phyloP scores from a whole-genome alignment of 2,888 invertebrate species.

The Rotaria sp. region DNA sequence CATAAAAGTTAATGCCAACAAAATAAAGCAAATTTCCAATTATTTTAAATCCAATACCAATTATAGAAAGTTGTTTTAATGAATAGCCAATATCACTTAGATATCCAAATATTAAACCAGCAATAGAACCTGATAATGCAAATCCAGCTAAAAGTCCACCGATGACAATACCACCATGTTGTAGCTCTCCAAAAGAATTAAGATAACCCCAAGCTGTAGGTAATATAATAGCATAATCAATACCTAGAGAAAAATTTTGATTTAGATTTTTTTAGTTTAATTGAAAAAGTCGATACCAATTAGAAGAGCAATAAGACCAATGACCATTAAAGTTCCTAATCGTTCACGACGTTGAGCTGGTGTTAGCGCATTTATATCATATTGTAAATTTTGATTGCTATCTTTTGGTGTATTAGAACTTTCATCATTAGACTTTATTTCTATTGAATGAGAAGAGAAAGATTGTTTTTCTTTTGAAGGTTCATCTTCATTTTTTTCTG shows the following conservation, averaged over 20 bases:
- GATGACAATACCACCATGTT: constrained; percentile 45
- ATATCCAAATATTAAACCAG: constrained; percentile 13
- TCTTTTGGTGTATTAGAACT: not conserved
- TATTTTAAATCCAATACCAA: constrained; percentile 50
- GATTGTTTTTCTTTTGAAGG: too few species aligned
- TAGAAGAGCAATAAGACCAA: not conserved
- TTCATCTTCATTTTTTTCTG: too few species aligned
- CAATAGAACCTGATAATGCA: not conserved
- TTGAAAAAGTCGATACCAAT: not conserved
- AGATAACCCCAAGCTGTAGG: constrained; percentile 57
- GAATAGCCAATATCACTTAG: constrained; percentile 52
- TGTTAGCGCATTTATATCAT: not conserved
- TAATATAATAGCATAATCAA: constrained; percentile 57
- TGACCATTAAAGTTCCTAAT: not conserved
- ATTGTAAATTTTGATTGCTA: not conserved
- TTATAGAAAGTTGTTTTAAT: constrained; percentile 50
- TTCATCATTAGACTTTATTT: not conserved
- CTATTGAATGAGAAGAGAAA: not conserved
- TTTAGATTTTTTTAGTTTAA: constrained; percentile 40
- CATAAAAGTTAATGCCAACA: constrained; percentile 54
- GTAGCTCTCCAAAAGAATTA: constrained; percentile 36
- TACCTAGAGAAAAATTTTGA: constrained; percentile 49
- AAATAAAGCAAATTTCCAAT: constrained; percentile 56
- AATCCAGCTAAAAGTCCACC: constrained; percentile 39
- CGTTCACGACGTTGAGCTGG: not conserved